Evolutionary conservation across 2,888 invertebrate species (phyloP), one percentile per base, ranked within the genome.

Genomic region (Pelosia muscerda): DNA sequence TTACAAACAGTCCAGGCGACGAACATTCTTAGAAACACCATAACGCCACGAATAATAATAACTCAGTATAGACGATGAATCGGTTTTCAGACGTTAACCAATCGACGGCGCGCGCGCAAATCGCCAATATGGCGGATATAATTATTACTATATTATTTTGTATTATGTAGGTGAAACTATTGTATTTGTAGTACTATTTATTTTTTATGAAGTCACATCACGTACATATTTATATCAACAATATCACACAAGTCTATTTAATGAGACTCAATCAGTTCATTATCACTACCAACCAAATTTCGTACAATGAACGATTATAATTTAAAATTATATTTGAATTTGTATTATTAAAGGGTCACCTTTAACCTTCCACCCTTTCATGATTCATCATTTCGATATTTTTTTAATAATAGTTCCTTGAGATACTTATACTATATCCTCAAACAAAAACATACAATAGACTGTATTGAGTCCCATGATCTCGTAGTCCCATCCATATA

Each of bases 1-100:
- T 91, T 89, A 91, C 88, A 90, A 91, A 88, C 91, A 89, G 88
- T 85, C 83, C 77, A 77, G 75, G 77, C 81, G 79, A 81, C 75
- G 82, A 79, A 83, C 79, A 81, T 92, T 92, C 92, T 89, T 84
- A 92, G 92, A 91, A 92, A 86, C 84, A 80, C 77, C 81, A 86
- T 86, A 86, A 84, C 82, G 83, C 82, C 77, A 82, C 67, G 85
- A 88, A 89, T 88, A 90, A 88, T 88, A 87, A 90, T 86, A 87
- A 82, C 80, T 79, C 78, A 71, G 80, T 83, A 84, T 84, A 77
- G 74, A 78, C 78, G 79, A 83, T 86, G 85, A 84, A 87, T 87
- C 84, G 85, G 84, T 89, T 87, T 87, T 84, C 81, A 83, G 78
- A 76, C 81, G 84, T 82, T 79, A 81, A 84, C 88, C 87, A 90